Conservation (phyloP, 2,888 invertebrate genomes). For the Lycophotia porphyrea region DNA sequence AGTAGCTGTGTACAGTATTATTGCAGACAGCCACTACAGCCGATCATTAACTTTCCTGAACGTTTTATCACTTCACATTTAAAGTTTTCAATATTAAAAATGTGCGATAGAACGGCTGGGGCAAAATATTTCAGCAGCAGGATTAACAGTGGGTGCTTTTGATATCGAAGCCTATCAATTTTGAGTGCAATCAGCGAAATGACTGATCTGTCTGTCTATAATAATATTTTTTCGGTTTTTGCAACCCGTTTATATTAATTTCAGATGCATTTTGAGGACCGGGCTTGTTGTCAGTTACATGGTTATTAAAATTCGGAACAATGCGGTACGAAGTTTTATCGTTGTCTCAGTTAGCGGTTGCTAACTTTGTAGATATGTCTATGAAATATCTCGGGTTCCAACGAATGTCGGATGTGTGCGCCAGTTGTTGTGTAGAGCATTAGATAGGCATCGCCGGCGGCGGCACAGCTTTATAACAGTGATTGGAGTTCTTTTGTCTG, state of each 20-base stretch:
- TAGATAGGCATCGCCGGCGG: constrained; percentile 50
- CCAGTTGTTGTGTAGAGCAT: constrained; percentile 49
- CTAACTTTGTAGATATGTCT: no score
- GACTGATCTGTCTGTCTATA: background rate
- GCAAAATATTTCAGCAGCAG: background rate
- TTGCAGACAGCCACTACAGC: background rate
- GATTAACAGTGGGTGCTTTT: background rate
- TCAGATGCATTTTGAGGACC: background rate
- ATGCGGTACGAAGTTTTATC: constrained; percentile 15
- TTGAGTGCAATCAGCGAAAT: background rate
- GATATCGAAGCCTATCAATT: background rate
- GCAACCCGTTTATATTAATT: background rate
- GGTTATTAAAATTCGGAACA: constrained; percentile 23
- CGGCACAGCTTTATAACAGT: constrained; percentile 49
- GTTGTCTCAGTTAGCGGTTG: constrained; percentile 8
- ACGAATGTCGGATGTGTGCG: constrained; percentile 62
- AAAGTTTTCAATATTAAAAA: no score
- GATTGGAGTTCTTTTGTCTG: constrained; percentile 69
- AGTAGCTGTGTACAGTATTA: background rate
- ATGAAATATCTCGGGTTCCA: constrained; percentile 42
- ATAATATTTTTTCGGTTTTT: background rate
- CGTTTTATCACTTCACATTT: no score
- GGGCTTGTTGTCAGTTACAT: background rate
- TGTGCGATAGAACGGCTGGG: no score
- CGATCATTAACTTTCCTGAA: no score